A percentile compares a stretch with the other conserved stretches of the same genome.
Evolutionary conservation across 2,888 invertebrate genomes (phyloP).

Genomic region (Chymomyza fuscimana): DNA sequence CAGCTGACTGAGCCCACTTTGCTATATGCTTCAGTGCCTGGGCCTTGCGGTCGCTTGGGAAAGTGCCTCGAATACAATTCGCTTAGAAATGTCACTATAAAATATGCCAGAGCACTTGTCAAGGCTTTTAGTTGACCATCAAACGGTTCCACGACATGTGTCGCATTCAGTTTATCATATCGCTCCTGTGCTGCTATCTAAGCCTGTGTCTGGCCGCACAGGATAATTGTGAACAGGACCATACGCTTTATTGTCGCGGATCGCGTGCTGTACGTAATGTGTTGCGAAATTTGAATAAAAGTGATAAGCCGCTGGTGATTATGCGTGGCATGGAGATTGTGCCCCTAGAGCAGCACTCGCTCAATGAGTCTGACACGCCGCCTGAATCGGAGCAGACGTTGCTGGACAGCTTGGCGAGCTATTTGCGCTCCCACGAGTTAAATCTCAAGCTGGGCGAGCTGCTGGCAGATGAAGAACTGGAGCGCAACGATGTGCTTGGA

Average conservation of each 20-base stretch:
- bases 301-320: constrained; percentile 71
- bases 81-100: constrained; percentile 52
- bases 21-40: constrained; percentile 49
- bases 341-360: constrained; percentile 30
- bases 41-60: constrained; percentile 47
- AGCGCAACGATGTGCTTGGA: constrained; percentile 3
- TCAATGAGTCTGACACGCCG: constrained; percentile 21
- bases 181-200: constrained; percentile 36
- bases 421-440: constrained; percentile 86
- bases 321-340: constrained; percentile 78
- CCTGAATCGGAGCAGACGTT: constrained; percentile 43
- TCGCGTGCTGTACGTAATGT: constrained; percentile 81
- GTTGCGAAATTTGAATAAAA: constrained; percentile 81
- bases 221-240: constrained; percentile 40
- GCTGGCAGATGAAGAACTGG: constrained; percentile 77
- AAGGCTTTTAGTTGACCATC: constrained; percentile 63
- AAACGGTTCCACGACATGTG: constrained; percentile 54
- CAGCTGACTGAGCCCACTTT: neutral
- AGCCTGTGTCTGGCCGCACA: constrained; percentile 36
- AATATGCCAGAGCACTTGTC: constrained; percentile 55
- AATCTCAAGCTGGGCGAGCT: constrained; percentile 86
- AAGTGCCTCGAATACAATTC: constrained; percentile 39
- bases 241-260: constrained; percentile 80
- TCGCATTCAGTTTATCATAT: constrained; percentile 29
- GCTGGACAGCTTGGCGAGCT: constrained; percentile 83